Base-by-base conservation (phyloP, 2,113 vertebrate species). In the Apeltes quadracus region DNA sequence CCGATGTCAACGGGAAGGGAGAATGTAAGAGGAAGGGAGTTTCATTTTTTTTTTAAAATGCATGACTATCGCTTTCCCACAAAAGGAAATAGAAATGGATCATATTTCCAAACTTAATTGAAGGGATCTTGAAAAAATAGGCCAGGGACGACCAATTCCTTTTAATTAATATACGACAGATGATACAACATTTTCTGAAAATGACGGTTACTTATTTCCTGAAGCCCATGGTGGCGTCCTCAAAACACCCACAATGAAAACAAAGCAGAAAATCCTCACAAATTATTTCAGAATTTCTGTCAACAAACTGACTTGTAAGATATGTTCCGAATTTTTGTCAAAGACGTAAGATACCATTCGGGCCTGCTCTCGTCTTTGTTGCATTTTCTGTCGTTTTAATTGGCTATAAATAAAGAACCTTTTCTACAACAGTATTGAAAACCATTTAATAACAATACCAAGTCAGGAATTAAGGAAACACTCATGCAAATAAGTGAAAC, bases 401-500 rank as follows among this genome's bases (percentile, higher is more conserved):
- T 0, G 53, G 53, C 15, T 20, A 9, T 43, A 16, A 22, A 32
- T 2, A 3, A 44, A 44, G 14, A 7, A 44, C 58, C 41, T 18
- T 46, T 58, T 36, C 41, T 18, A 51, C 43, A 44, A 44, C n/a
- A 23, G n/a, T 3, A 11, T 11, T 50, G 46, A 23, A 51, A 12
- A 23, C 22, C 22, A 23, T 25, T 51, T 51, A 5, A 51, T n/a
- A n/a, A 51, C 22, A 13, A 55, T 56, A 16, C 32, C 38, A 32
- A 1, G 58, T 50, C 3, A 32, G 29, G 27, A 69, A 57, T 39
- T 39, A 69, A 44, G 36, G 12, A 74, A 72, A 61, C 22, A 36
- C 18, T 51, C 34, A 48, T 9, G 54, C 38, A 79, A 68, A 63
- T 41, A 65, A 67, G 22, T 23, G 15, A 71, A 72, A 65, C 23